Evolutionary conservation across 2,113 vertebrate species (phyloP).

Genomic region (Silurus glanis): DNA sequence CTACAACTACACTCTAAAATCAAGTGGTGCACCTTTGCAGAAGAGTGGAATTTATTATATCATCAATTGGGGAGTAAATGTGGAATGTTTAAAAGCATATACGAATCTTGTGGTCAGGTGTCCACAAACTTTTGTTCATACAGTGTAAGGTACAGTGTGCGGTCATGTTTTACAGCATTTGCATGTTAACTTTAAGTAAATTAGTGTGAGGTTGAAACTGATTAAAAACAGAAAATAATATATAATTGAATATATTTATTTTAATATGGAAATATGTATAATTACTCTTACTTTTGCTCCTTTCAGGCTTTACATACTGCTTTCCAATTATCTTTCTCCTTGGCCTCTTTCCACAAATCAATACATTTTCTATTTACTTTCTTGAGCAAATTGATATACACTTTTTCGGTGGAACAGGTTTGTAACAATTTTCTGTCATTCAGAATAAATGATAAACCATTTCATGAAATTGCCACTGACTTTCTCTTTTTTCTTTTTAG

Average conservation of each 20-base stretch:
- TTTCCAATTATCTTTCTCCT: slow-evolving; percentile 93
- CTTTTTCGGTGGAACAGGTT: slow-evolving; percentile 93
- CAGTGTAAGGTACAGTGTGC: too few species aligned
- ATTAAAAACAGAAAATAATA: not conserved
- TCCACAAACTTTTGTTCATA: too few species aligned
- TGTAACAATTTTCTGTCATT: slow-evolving; percentile 47
- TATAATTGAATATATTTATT: not conserved
- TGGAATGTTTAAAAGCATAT: too few species aligned
- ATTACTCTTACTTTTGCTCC: slow-evolving; percentile 37
- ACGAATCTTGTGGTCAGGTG: too few species aligned
- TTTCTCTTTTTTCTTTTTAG: slow-evolving; percentile 73
- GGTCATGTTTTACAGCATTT: too few species aligned
- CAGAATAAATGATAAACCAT: not conserved
- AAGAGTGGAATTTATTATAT: too few species aligned
- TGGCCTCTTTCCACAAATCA: slow-evolving; percentile 95
- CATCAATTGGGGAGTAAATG: too few species aligned
- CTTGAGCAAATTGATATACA: slow-evolving; percentile 95
- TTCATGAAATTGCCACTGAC: slow-evolving; percentile 31
- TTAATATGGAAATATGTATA: not conserved
- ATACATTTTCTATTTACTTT: slow-evolving; percentile 92
- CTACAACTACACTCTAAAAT: too few species aligned
- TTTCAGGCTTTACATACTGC: slow-evolving; percentile 88
- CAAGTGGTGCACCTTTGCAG: too few species aligned
- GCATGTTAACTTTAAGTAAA: not conserved
- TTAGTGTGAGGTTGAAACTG: not conserved